Evolutionary conservation across 1,140 invertebrate species (phyloP), one percentile per base, ranked within the genome.

Genomic region (Bradynema listronoti): DNA sequence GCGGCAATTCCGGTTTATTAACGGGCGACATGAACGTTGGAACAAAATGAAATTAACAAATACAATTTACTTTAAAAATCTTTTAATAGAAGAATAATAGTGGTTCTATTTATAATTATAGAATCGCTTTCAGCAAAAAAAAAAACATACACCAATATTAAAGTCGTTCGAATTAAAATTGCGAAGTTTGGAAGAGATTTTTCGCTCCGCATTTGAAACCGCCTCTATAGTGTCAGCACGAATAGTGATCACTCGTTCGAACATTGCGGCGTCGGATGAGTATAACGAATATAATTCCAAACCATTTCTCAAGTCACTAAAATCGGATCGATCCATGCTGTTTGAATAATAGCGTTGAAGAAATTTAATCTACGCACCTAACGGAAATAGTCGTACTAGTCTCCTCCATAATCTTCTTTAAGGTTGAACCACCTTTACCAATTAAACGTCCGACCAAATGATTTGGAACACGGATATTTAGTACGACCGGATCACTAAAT

Each of bases 391-490:
- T 93, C 0, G 92, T 93, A 60, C 93, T 88, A 1, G 92, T 95
- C 66, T 95, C 89, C 78, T 95, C 89, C 91, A 95, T 96, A 69
- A 97, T 95, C 73, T 88, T 85, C 79, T 96, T 96, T 63, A 97
- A 96, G 1, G 91, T 94, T 73, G 89, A 89, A 30, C 92, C 91
- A 46, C 79, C 76, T 80, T 95, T 96, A 42, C 93, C 92, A 78
- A 97, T 97, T 65, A 97, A 92, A 53, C 92, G 85, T 24, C 93
- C 93, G 77, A 96, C 94, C 32, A 96, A 81, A 80, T 92, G 93
- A 80, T 97, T 95, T 79, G 94, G 91, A 56, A 91, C 92, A 53
- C 97, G 83, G 57, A 97, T 90, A 82, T 93, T 94, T 62, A 97
- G 81, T 62, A 86, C 87, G 52, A 59, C 19, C 11, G 47, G n/a